phyloP scores from a whole-genome alignment of 2,113 vertebrate genomes.

The Steatornis caripensis region DNA sequence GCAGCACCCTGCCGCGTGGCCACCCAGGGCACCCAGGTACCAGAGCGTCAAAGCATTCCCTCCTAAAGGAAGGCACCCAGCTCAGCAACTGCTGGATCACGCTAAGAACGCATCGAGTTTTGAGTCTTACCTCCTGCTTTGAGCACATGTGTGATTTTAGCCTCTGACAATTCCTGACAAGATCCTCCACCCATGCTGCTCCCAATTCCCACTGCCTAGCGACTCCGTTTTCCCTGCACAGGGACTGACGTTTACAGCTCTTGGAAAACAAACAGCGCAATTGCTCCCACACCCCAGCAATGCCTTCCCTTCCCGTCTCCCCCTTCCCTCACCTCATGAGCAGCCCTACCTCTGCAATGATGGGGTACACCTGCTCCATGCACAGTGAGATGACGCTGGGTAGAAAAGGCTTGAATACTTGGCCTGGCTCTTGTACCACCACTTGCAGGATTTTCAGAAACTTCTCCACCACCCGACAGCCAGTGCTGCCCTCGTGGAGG shows the following conservation, averaged over 20 bases:
- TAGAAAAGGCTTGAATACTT: conserved; percentile 95
- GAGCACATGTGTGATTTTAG: neutral
- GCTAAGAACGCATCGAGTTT: neutral
- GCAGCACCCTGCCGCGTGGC: neutral
- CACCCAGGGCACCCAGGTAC: neutral
- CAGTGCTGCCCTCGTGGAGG: conserved; percentile 92
- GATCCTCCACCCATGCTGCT: neutral
- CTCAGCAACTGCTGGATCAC: neutral
- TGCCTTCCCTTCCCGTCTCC: neutral
- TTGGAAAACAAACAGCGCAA: neutral
- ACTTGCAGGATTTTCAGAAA: conserved; percentile 97
- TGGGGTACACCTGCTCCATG: conserved; percentile 99
- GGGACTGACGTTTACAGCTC: neutral
- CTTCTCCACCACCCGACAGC: conserved; percentile 93
- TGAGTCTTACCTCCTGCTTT: neutral
- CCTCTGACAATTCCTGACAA: neutral
- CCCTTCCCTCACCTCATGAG: accelerated
- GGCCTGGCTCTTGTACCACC: conserved; percentile 96
- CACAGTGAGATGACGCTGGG: conserved; percentile 93
- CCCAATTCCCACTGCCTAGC: neutral
- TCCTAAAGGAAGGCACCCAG: neutral
- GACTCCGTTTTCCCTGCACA: neutral
- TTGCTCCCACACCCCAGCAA: neutral
- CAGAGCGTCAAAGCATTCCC: neutral
- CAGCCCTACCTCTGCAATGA: conserved; percentile 88